Evolutionary conservation across 2,888 invertebrate genomes (phyloP), one percentile per base, ranked within the genome.

Genomic region (Dyspetes luteomarginatus): DNA sequence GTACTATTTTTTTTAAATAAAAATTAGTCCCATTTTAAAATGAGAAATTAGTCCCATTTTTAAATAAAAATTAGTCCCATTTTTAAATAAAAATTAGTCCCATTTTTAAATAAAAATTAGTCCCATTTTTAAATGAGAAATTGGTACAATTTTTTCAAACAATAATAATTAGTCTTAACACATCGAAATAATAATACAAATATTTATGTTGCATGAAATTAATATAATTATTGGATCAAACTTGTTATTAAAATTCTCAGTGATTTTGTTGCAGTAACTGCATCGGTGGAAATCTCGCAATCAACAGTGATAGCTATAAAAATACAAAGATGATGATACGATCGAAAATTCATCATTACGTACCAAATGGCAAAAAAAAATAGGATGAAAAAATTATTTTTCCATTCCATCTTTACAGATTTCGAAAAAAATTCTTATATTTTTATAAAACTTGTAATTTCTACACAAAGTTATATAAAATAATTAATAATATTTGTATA

Each of bases 241-340:
- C 24, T 50, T 28, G 15, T 88, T 76, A 24, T 26, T 22, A 15
- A 26, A 67, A 75, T 22, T 22, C n/a, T 19, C 12, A 7, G 9
- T 19, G 5, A 65, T 73, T 72, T 2, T 69, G 58, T 55, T 9
- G 9, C 45, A 76, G n/a, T 85, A 93, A 94, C 79, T 94, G 94
- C 81, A 93, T 93, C 78, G 94, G 94, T 87, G 92, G 93, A 9
- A 94, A 94, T 89, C n/a, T n/a, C n/a, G n/a, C n/a, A n/a, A 89
- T 94, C 78, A 94, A 94, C 89, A 94, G 94, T 2, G 89, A 93
- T 26, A 94, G 93, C 86, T 92, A 91, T 83, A 93, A 92, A 80
- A 91, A 91, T 56, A 90, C 93, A 0, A 92, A 93, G 81, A 94
- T 94, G 93, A 92, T 93, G 90, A 88, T 93, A 7, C 89, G 92